Base-by-base conservation (phyloP, 2,888 invertebrate species). In the Volucella zonaria region DNA sequence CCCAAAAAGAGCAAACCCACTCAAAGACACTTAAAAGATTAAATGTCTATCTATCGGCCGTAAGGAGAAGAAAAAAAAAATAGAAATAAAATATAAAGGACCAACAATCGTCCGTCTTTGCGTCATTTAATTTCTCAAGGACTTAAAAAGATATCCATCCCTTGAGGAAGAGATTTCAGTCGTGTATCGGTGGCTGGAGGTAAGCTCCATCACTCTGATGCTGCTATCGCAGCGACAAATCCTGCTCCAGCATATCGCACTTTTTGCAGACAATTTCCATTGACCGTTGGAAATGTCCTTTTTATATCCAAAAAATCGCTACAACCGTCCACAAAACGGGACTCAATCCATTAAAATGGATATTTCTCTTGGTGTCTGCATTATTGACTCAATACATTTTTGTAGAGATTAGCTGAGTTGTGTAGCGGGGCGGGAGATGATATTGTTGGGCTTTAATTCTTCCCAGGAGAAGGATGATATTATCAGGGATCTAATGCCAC, bases 271-370 rank as follows among this genome's bases (percentile, higher is more conserved):
- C 6, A 31, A 31, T 31, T 31, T 31, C 31, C 31, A 0, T 15
- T 51, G 51, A 14, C n/a, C 51, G 51, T 51, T 15, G 10, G n/a
- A 15, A n/a, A 15, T 51, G 15, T 6, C 51, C 15, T 51, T 14
- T 51, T 51, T 51, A 51, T 51, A 15, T 9, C 15, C 51, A 15
- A 51, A 15, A 49, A 51, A 51, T 51, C 11, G 14, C n/a, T 51
- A 15, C 15, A n/a, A 38, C 56, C 75, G 38, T 58, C 66, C 59
- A 47, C 51, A 66, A 59, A 75, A 59, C 61, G 45, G 61, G 70
- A 79, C 49, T 59, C 82, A 79, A 83, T 79, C 79, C 82, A 83
- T 83, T 83, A 75, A 79, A 79, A 83, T 79, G 82, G 79, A 83
- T 83, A 75, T 75, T 82, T 77, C 51, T 59, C 49, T 64, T 58